These are phyloP conservation scores for Mormyrus hasselquistii DNA, from an alignment of 2,797 vertebrate species.

Conservation along the genomic window DNA sequence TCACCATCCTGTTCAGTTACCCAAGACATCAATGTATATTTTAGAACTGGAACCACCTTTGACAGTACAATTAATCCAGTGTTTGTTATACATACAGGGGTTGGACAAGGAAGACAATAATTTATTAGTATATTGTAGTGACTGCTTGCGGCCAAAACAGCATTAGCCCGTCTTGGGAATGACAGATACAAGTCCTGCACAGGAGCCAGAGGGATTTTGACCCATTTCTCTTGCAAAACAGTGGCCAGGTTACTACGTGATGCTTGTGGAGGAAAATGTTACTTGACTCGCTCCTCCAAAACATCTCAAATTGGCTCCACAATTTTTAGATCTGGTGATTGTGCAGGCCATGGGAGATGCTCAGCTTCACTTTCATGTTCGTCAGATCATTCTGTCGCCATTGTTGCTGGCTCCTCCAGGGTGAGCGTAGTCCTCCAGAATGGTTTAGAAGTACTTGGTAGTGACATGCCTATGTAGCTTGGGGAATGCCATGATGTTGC, in stretches of 20 bases:
- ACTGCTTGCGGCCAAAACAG: neutral
- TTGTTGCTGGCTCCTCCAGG: neutral
- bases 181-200: neutral
- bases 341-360: neutral
- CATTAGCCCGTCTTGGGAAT: neutral
- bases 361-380: neutral
- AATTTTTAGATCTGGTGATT: neutral
- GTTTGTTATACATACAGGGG: neutral
- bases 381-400: neutral
- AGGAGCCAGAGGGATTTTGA: neutral
- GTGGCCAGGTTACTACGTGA: neutral
- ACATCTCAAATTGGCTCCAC: neutral
- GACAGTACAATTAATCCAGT: neutral
- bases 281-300: neutral
- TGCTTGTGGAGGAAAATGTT: neutral
- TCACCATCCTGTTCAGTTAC: neutral
- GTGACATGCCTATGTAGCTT: neutral
- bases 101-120: neutral
- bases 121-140: neutral
- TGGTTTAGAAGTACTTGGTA: neutral
- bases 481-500: neutral
- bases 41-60: neutral
- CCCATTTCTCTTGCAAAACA: neutral
- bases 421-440: neutral
- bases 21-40: neutral